phyloP scores from a whole-genome alignment of 2,113 vertebrate genomes.

The Phaethornis superciliosus region DNA sequence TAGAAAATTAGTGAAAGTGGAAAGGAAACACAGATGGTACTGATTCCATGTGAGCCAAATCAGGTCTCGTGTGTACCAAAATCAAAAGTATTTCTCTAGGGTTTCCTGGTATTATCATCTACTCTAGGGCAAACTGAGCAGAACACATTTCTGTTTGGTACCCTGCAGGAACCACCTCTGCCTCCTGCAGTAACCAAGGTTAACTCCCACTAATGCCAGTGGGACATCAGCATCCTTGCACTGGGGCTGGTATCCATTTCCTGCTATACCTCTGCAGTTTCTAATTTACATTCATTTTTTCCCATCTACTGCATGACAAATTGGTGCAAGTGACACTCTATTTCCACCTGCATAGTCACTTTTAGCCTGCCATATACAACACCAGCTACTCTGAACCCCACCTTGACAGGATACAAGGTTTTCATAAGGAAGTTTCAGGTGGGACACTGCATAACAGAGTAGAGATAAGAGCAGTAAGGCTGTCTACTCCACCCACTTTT shows the following conservation, averaged over 20 bases:
- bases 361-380: background rate
- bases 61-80: background rate
- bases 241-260: conserved; percentile 17
- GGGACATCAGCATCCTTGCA: background rate
- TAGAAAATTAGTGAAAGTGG: background rate
- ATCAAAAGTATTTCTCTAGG: background rate
- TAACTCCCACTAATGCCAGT: background rate
- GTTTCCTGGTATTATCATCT: background rate
- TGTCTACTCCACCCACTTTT: background rate
- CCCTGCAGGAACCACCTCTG: background rate
- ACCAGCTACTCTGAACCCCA: background rate
- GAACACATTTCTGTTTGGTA: background rate
- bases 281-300: conserved; percentile 34
- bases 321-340: conserved; percentile 20
- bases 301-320: conserved; percentile 46
- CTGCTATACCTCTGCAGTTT: conserved; percentile 38
- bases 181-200: background rate
- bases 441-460: background rate
- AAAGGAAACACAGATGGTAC: background rate
- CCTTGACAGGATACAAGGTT: background rate
- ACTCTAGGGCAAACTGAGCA: background rate
- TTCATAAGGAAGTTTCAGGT: background rate
- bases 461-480: background rate
- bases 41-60: background rate
- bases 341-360: conserved; percentile 48